These are phyloP conservation scores for Reticulitermes speratus DNA, from an alignment of 1,140 invertebrate genomes.

Conservation along the genomic window DNA sequence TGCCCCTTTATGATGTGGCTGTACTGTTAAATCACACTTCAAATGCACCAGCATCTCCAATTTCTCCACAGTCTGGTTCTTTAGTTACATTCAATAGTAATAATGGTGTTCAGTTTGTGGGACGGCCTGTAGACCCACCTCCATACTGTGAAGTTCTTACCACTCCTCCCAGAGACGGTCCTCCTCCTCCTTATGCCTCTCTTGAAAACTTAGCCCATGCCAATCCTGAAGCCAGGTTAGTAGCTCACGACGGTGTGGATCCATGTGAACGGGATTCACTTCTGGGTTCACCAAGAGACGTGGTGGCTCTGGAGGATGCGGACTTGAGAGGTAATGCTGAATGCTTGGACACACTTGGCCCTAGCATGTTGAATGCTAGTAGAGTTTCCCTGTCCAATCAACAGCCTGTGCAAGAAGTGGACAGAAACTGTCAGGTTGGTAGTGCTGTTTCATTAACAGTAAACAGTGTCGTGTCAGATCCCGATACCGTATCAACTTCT, in stretches of 20 bases:
- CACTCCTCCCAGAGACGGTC: slow-evolving; percentile 51
- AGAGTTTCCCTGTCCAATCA: not conserved
- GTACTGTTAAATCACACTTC: slow-evolving; percentile 38
- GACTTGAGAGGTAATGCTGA: not conserved
- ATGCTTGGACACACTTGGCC: not conserved
- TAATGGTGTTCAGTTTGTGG: slow-evolving; percentile 50
- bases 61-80: slow-evolving; percentile 37
- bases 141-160: slow-evolving; percentile 57
- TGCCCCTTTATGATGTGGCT: slow-evolving; percentile 41
- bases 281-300: not conserved
- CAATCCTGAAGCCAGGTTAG: not conserved
- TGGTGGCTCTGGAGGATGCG: not conserved
- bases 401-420: not conserved
- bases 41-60: slow-evolving; percentile 34
- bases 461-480: not conserved
- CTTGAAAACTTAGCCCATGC: slow-evolving; percentile 47
- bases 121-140: slow-evolving; percentile 51
- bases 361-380: not conserved
- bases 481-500: not conserved
- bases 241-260: not conserved
- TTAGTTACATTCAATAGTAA: slow-evolving; percentile 52
- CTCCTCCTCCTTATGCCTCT: slow-evolving; percentile 57
- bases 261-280: not conserved
- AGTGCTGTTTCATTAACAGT: not conserved
- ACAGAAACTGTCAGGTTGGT: slow-evolving; percentile 5